Evolutionary conservation across 1,140 invertebrate genomes (phyloP).

Genomic region (Triops cancriformis): DNA sequence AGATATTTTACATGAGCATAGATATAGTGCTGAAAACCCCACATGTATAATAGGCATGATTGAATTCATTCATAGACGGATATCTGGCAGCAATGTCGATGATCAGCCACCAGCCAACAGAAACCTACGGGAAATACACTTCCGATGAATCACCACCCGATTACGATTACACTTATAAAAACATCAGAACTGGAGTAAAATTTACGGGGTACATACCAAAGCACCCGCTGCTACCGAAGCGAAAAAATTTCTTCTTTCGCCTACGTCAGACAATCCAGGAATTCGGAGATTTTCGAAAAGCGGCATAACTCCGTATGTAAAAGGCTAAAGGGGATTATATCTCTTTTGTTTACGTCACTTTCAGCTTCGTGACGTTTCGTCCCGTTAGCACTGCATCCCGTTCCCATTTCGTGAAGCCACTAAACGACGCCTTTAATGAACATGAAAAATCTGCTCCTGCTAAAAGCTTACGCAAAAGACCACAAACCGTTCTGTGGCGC

Average conservation of each 20-base stretch:
- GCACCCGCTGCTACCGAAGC: conserved; percentile 72
- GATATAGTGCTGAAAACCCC: conserved; percentile 89
- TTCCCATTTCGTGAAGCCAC: too few relatives aligned
- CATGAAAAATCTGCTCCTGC: too few relatives aligned
- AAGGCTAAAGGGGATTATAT: neutral
- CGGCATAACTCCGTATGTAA: conserved; percentile 12
- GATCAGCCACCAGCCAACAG: conserved; percentile 93
- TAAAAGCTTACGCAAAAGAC: too few relatives aligned
- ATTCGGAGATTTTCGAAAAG: conserved; percentile 22
- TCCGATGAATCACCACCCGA: conserved; percentile 16
- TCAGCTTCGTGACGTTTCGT: too few relatives aligned
- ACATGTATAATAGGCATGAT: conserved; percentile 79
- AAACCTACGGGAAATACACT: conserved; percentile 64
- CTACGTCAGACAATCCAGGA: conserved; percentile 51
- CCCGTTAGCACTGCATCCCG: too few relatives aligned
- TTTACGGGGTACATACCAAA: conserved; percentile 51
- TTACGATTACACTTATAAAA: conserved; percentile 19
- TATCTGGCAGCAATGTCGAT: conserved; percentile 85
- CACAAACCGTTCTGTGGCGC: too few relatives aligned
- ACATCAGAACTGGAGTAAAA: conserved; percentile 21
- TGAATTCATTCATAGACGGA: conserved; percentile 52
- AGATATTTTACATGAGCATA: conserved; percentile 70
- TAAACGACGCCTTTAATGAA: too few relatives aligned
- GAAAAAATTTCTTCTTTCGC: conserved; percentile 69
- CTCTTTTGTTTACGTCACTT: too few relatives aligned